Percentiles rank a stretch among this genome's conserved stretches.
These are phyloP conservation scores for Phyllopteryx taeniolatus DNA, from an alignment of 2,113 vertebrate genomes.

Conservation along the genomic window DNA sequence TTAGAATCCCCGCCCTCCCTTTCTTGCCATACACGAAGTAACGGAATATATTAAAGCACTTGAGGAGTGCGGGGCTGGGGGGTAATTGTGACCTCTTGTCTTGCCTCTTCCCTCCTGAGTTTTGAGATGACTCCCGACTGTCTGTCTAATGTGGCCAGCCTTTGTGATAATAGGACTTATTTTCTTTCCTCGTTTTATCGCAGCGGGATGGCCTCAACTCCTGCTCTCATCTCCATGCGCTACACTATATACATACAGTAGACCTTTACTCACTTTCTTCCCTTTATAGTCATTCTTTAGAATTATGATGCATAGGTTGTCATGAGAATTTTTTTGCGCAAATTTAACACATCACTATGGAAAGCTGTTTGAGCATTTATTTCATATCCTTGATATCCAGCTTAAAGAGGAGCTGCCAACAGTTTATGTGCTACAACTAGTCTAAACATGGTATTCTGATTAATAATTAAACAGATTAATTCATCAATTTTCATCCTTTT, in stretches of 20 bases:
- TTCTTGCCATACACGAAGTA: slow-evolving; percentile 87
- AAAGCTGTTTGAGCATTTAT: not conserved
- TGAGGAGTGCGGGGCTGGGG: slow-evolving; percentile 77
- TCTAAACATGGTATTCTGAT: too few species aligned
- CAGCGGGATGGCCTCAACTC: slow-evolving; percentile 73
- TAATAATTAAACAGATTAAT: too few species aligned
- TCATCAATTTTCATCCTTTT: too few species aligned
- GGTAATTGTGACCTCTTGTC: slow-evolving; percentile 99
- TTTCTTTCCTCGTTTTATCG: slow-evolving; percentile 89
- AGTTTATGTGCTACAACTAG: too few species aligned
- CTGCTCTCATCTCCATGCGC: slow-evolving; percentile 2
- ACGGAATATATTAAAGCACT: slow-evolving; percentile 89
- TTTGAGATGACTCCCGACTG: slow-evolving; percentile 89
- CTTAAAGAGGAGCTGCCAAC: too few species aligned
- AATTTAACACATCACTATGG: not conserved
- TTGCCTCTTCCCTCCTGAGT: slow-evolving; percentile 85
- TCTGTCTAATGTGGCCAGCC: slow-evolving; percentile 83
- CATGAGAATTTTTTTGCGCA: too few species aligned
- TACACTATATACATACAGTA: too few species aligned
- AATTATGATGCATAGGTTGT: too few species aligned
- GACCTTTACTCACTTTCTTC: too few species aligned
- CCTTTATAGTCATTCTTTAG: too few species aligned
- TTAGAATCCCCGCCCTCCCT: slow-evolving; percentile 84
- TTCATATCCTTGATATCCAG: not conserved
- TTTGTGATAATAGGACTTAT: slow-evolving; percentile 91